phyloP scores from a whole-genome alignment of 1,140 invertebrate species.

The Episyrphus balteatus region DNA sequence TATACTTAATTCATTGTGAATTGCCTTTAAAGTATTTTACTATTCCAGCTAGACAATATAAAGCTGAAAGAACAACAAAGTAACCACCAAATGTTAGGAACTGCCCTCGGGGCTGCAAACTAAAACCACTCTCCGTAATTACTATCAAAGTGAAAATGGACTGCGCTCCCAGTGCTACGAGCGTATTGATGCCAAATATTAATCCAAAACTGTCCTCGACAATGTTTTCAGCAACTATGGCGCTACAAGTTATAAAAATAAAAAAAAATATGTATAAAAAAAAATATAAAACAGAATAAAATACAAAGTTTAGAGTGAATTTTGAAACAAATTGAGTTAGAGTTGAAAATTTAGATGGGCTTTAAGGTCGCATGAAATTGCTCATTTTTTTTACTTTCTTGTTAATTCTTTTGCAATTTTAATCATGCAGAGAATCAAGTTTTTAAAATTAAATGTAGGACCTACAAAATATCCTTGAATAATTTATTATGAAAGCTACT shows the following conservation, averaged over 20 bases:
- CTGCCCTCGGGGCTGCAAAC: constrained; percentile 36
- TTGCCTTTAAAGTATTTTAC: background rate
- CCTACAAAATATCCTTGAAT: no score
- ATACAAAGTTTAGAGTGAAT: background rate
- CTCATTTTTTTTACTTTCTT: no score
- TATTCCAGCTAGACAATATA: constrained; percentile 9
- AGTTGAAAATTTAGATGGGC: no score
- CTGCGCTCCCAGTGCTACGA: constrained; percentile 65
- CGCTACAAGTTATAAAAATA: constrained; percentile 41
- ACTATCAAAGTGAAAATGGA: constrained; percentile 65
- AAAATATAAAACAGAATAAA: background rate
- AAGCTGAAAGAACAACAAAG: constrained; percentile 17
- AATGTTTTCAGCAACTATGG: constrained; percentile 71
- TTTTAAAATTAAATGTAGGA: no score
- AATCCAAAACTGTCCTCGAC: constrained; percentile 75
- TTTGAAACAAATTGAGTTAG: background rate
- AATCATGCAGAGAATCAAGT: no score
- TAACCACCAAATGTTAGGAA: constrained; percentile 38
- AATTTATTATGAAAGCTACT: no score
- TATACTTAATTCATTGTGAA: background rate
- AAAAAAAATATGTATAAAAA: constrained; percentile 17
- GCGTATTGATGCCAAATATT: constrained; percentile 82
- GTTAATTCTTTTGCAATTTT: no score
- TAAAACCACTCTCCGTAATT: constrained; percentile 36
- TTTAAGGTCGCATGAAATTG: no score